Base-by-base conservation (phyloP, 2,797 vertebrate genomes). In the Xenops minutus region DNA sequence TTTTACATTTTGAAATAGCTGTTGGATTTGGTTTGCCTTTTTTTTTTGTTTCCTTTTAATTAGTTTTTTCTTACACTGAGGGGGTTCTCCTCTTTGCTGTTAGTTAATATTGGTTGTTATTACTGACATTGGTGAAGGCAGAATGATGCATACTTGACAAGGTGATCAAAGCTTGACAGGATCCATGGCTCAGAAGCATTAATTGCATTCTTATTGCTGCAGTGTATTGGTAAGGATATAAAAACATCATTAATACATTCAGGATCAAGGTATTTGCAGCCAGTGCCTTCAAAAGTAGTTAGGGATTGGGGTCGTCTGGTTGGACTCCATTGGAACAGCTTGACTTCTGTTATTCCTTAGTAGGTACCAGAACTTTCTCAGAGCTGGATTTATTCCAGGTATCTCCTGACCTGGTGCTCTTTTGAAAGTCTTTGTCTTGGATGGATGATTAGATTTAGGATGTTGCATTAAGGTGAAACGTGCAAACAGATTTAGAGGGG, bases 381-480 rank as follows among this genome's bases (percentile, higher is more conserved):
- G 71, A 59, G 67, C 64, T 82, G 64, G 74, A 73, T 92, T 94
- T 84, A 72, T 94, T 94, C 59, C 0, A 18, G 41, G 14, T 84
- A 24, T 69, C 87, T 93, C 68, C 63, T 93, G 86, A 94, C 85
- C 84, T 34, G 39, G 54, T 95, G 75, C 92, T 93, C 87, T 90
- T 91, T 52, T 43, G 62, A 79, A 93, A 95, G 95, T 93, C 87
- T 87, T 92, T 94, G 93, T 92, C 78, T 94, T 88, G 56, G 81
- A 77, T 87, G 78, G 81, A 88, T 85, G 95, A 79, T 96, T 52
- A 90, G 94, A 94, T 95, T 95, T 96, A 96, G 92, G 94, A 94
- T 88, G 87, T 88, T 94, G 74, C 88, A 68, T 92, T 95, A 95
- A 95, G 95, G 93, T 88, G 89, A 91, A 94, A 92, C 3, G 18